These are phyloP conservation scores for Mamestra configurata DNA, from an alignment of 1,140 invertebrate genomes.

Conservation along the genomic window DNA sequence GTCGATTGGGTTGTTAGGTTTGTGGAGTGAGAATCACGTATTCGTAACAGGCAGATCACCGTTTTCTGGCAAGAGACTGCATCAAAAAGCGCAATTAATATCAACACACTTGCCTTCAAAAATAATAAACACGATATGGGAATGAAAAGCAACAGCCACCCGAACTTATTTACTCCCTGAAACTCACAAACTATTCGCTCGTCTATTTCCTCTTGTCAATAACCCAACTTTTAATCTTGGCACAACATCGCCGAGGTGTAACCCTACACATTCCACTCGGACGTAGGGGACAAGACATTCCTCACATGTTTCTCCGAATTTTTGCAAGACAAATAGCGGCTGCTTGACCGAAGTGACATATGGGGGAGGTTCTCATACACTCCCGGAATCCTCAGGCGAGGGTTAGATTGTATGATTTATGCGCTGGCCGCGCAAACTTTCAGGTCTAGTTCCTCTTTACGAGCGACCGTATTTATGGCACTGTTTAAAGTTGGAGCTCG, in stretches of 20 bases:
- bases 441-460: constrained; percentile 70
- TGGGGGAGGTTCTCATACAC: constrained; percentile 69
- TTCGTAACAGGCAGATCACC: not conserved
- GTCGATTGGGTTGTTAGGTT: not conserved
- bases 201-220: constrained; percentile 28
- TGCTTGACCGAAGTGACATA: constrained; percentile 80
- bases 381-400: constrained; percentile 69
- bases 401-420: constrained; percentile 74
- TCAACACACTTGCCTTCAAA: not conserved
- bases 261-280: constrained; percentile 64
- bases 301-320: constrained; percentile 77
- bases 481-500: constrained; percentile 65
- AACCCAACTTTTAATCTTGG: constrained; percentile 48
- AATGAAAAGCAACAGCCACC: not conserved
- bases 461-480: constrained; percentile 69
- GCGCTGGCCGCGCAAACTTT: constrained; percentile 62
- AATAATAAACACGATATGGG: not conserved
- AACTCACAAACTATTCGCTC: constrained; percentile 16
- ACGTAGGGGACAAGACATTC: constrained; percentile 71
- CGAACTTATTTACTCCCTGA: not conserved
- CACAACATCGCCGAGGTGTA: constrained; percentile 53
- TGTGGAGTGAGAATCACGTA: not conserved
- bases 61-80: not conserved
- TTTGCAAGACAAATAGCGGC: constrained; percentile 83
- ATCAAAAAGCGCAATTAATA: not conserved